These are phyloP conservation scores for Seira ritae DNA, from an alignment of 2,888 invertebrate genomes.

Conservation along the genomic window DNA sequence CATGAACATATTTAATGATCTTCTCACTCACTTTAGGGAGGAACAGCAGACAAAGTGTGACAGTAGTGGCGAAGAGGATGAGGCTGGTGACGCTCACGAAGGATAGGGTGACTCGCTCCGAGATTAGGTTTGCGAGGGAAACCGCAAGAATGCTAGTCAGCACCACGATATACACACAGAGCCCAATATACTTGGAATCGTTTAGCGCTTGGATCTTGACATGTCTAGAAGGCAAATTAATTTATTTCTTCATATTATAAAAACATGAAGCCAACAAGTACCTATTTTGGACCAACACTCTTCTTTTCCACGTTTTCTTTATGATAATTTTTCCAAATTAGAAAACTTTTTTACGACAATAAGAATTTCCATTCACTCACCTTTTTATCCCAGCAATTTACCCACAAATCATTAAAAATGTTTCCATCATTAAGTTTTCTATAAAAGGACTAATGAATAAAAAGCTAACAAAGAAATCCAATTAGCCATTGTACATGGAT, in stretches of 20 bases:
- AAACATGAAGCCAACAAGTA: too few relatives aligned
- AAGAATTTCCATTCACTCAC: conserved; percentile 73
- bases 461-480: conserved; percentile 52
- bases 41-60: conserved; percentile 90
- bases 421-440: too few relatives aligned
- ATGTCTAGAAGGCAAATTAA: conserved; percentile 77
- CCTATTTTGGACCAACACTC: too few relatives aligned
- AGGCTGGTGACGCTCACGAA: conserved; percentile 89
- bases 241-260: too few relatives aligned
- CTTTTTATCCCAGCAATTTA: conserved; percentile 89
- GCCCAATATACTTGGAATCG: conserved; percentile 95
- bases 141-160: conserved; percentile 92
- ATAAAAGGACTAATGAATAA: conserved; percentile 74
- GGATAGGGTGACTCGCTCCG: conserved; percentile 87
- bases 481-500: too few relatives aligned
- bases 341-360: too few relatives aligned
- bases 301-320: too few relatives aligned
- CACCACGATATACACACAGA: conserved; percentile 94
- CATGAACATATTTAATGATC: too few relatives aligned
- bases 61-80: conserved; percentile 90
- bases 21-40: conserved; percentile 83
- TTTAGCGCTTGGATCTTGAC: conserved; percentile 94
- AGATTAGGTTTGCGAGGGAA: conserved; percentile 90
- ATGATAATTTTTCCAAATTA: too few relatives aligned
- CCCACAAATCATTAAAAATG: too few relatives aligned